Base-by-base conservation (phyloP, 1,140 invertebrate species). In the Sipha flava region DNA sequence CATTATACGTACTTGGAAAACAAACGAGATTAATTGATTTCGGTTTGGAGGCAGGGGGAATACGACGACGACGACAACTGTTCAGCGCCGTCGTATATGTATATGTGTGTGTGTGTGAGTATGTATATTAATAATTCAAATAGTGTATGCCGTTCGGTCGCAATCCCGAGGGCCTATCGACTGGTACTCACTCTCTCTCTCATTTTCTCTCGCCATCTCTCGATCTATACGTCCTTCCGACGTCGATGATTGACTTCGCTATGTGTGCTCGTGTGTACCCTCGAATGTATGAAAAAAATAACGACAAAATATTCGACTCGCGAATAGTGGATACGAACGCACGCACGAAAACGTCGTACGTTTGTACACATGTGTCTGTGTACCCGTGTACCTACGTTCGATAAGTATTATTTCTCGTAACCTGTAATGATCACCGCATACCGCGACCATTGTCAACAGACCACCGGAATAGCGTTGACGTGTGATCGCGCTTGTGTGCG, bases 1-100 rank as follows among this genome's bases (percentile, higher is more conserved):
- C 10, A 47, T 72, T 31, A 31, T 26, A 34, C 29, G 23, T 49
- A 49, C 45, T 34, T 16, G 49, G 49, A 54, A 54, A 75, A 75
- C 49, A 43, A 77, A 57, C 73, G 52, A 77, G 73, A 77, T 77
- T 59, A 77, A 77, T 77, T 77, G 73, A 77, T 77, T 77, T 77
- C 29, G 21, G 52, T 77, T n/a, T 31, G 29, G 23, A 64, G 29
- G 3, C 26, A 34, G 21, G 29, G 37, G 43, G 40, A 77, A 75
- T 18, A 0, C 16, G 16, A 43, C 59, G 7, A 64, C 59, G 31
- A 59, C 57, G 29, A 66, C 62, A 40, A 66, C 62, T 66, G 62
- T 66, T 66, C 34, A n/a, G n/a, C 34, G 29, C n/a, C n/a, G 62
- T n/a, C n/a, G n/a, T n/a, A 14, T 59, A 57, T 18, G 54, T 0